Evolutionary conservation across 2,797 vertebrate species (phyloP).

Genomic region (Lophius americanus): DNA sequence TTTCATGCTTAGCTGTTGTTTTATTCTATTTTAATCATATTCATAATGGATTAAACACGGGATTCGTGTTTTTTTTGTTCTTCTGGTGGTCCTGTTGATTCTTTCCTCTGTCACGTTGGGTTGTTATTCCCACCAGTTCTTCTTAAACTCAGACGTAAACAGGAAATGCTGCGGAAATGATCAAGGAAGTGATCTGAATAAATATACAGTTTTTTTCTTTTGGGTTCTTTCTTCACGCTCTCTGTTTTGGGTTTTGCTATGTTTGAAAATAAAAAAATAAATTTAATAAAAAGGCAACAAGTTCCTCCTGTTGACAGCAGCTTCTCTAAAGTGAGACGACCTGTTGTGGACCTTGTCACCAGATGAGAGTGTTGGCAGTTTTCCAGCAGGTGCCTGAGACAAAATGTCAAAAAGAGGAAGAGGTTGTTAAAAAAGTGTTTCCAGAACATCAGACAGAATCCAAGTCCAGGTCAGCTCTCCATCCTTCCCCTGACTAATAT

Average conservation of each 20-base stretch:
- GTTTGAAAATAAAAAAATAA: neutral
- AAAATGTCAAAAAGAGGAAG: slow-evolving; percentile 46
- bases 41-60: slow-evolving; percentile 5
- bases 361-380: neutral
- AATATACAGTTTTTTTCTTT: neutral
- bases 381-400: slow-evolving; percentile 14
- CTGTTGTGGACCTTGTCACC: slow-evolving; percentile 41
- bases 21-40: slow-evolving; percentile 2
- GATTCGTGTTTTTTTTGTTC: neutral
- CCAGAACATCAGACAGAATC: slow-evolving; percentile 9
- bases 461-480: slow-evolving; percentile 1
- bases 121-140: slow-evolving; percentile 33
- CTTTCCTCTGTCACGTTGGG: slow-evolving; percentile 36
- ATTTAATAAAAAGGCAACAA: neutral
- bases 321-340: slow-evolving; percentile 28
- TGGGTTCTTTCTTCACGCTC: neutral
- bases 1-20: neutral
- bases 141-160: slow-evolving; percentile 20
- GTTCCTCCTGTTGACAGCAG: neutral
- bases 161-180: slow-evolving; percentile 30
- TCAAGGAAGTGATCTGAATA: slow-evolving; percentile 7
- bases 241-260: neutral
- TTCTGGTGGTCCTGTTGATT: slow-evolving; percentile 31
- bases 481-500: slow-evolving; percentile 9
- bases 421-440: slow-evolving; percentile 41